These are phyloP conservation scores for Channa argus DNA, from an alignment of 2,113 vertebrate genomes.

Conservation along the genomic window DNA sequence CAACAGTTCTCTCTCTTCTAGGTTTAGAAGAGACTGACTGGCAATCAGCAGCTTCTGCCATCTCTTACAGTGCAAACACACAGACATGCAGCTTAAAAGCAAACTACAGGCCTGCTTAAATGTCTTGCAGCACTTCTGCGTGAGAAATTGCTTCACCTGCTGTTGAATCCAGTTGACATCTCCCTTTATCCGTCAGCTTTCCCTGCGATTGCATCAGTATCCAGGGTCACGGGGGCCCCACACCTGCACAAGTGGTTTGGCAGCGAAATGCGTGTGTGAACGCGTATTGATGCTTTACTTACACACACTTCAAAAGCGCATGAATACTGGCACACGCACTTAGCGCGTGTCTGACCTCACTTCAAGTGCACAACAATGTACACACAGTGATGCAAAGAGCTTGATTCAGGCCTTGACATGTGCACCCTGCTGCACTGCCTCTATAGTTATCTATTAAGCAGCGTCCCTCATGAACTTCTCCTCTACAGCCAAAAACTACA, in stretches of 20 bases:
- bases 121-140: slow-evolving; percentile 36
- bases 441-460: not conserved
- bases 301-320: slow-evolving; percentile 1
- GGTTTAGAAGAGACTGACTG: too few species aligned
- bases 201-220: slow-evolving; percentile 16
- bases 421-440: not conserved
- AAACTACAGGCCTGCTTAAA: slow-evolving; percentile 21
- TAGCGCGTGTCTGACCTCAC: not conserved
- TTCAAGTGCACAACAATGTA: not conserved
- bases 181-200: slow-evolving; percentile 39
- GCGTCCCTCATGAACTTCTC: not conserved
- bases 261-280: not conserved
- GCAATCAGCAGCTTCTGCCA: too few species aligned
- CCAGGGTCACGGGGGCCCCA: slow-evolving; percentile 32
- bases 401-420: slow-evolving; percentile 1
- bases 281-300: slow-evolving; percentile 5
- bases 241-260: slow-evolving; percentile 16
- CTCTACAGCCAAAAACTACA: slow-evolving; percentile 3
- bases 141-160: slow-evolving; percentile 39
- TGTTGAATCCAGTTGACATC: slow-evolving; percentile 43
- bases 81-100: slow-evolving; percentile 16
- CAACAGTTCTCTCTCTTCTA: too few species aligned
- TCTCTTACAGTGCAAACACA: not conserved
- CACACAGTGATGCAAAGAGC: not conserved
- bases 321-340: not conserved